Evolutionary conservation across 2,113 vertebrate genomes (phyloP), one percentile per base, ranked within the genome.

Genomic region (Pholis gunnellus): DNA sequence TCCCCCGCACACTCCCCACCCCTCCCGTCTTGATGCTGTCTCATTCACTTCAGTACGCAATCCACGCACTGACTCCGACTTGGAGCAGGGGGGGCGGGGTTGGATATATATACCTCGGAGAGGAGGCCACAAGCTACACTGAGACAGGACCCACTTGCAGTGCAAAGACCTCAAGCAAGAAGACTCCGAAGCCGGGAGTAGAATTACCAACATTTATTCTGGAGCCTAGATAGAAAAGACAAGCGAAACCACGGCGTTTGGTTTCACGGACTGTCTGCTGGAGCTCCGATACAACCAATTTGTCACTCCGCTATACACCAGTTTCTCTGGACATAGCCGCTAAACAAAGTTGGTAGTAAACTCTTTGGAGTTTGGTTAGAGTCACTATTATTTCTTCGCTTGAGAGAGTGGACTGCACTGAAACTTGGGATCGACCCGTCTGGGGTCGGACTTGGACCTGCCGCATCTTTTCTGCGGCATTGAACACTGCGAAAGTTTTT

Each of bases 121-220:
- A 84, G 75, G 69, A 95, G 94, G 93, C 94, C 94, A 94, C 85
- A 79, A 90, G 93, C 87, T 89, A 88, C 95, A 96, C 92, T 92
- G 86, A 94, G 94, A 94, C 91, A 92, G 93, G 92, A 94, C 65
- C 91, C 95, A 91, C 94, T 95, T 94, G 94, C 93, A 94, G 94
- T 93, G 93, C 93, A 92, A 91, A 82, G 90, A 94, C 92, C 94
- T 94, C 94, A 94, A 94, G 95, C 95, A 94, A 93, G 94, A 94
- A 95, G 95, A 95, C 95, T 96, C 95, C 94, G 95, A 96, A 96
- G 95, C 95, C 95, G 95, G 93, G 95, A 95, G 95, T 96, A 95
- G 92, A 95, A 96, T 92, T 96, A 96, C 95, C 95, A 95, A 95
- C 95, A 92, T 88, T 87, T 86, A 87, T 87, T 40, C 63, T 91